A percentile compares a stretch with the other conserved stretches of the same genome.
phyloP scores from a whole-genome alignment of 2,888 invertebrate genomes.

The Phaedon cochleariae region DNA sequence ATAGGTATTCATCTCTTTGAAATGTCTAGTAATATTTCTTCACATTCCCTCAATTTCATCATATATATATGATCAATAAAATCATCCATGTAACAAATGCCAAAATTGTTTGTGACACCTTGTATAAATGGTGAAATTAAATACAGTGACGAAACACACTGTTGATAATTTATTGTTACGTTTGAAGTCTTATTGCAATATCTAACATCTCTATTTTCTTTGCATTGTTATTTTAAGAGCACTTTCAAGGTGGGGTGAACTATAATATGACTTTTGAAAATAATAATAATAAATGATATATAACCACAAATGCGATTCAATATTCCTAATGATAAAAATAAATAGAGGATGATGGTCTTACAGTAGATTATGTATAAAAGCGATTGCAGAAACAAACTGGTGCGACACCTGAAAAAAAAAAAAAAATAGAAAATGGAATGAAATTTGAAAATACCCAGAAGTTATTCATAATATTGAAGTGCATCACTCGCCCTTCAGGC shows the following conservation, averaged over 20 bases:
- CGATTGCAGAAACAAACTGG: slow-evolving; percentile 44
- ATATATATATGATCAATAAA: neutral
- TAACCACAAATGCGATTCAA: slow-evolving; percentile 12
- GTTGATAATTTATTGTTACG: slow-evolving; percentile 21
- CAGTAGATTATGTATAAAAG: slow-evolving; percentile 48
- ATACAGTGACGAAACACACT: too few relatives aligned
- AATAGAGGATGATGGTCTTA: slow-evolving; percentile 46
- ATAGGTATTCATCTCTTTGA: slow-evolving; percentile 28
- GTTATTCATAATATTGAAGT: too few relatives aligned
- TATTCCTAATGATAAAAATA: slow-evolving; percentile 46
- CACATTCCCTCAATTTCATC: neutral
- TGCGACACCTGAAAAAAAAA: slow-evolving; percentile 42
- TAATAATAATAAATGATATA: slow-evolving; percentile 19
- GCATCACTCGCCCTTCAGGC: too few relatives aligned
- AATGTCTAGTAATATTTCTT: slow-evolving; percentile 14
- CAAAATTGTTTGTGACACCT: too few relatives aligned
- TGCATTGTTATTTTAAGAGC: slow-evolving; percentile 30
- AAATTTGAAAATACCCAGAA: neutral
- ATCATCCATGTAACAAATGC: too few relatives aligned
- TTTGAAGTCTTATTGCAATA: slow-evolving; percentile 22
- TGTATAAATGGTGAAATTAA: too few relatives aligned
- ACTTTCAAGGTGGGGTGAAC: slow-evolving; percentile 23
- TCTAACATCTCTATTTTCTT: neutral
- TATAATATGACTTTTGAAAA: slow-evolving; percentile 29
- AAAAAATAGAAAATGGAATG: neutral